Conservation (phyloP, 2,888 invertebrate species). For the Phania funesta region DNA sequence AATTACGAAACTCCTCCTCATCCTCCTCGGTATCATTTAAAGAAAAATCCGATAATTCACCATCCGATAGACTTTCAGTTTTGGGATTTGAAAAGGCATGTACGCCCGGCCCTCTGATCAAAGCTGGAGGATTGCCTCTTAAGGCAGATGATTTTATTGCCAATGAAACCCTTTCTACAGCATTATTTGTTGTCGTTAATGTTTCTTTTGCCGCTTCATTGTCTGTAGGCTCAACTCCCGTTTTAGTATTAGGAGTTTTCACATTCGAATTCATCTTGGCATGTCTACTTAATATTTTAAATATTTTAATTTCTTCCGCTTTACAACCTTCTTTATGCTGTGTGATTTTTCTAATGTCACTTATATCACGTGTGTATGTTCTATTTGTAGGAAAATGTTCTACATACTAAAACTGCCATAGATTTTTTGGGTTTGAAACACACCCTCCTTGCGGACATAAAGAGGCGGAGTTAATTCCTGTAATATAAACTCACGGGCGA, state of each 20-base stretch:
- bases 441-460: slow-evolving; percentile 37
- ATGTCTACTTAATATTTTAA: not conserved
- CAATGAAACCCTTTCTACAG: slow-evolving; percentile 6
- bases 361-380: slow-evolving; percentile 35
- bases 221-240: slow-evolving; percentile 42
- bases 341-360: slow-evolving; percentile 53
- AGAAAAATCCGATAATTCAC: slow-evolving; percentile 84
- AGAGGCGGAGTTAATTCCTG: slow-evolving; percentile 64
- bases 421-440: slow-evolving; percentile 2
- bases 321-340: slow-evolving; percentile 1
- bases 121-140: slow-evolving; percentile 62
- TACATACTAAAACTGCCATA: slow-evolving; percentile 20
- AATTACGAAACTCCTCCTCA: slow-evolving; percentile 79
- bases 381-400: slow-evolving; percentile 45
- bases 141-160: slow-evolving; percentile 52
- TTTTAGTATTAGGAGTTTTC: slow-evolving; percentile 20
- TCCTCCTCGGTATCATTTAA: slow-evolving; percentile 90
- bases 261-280: slow-evolving; percentile 32
- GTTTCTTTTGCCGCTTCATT: not conserved
- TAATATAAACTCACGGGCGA: slow-evolving; percentile 18
- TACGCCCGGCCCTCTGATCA: slow-evolving; percentile 38
- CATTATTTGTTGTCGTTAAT: not conserved
- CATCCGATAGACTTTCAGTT: slow-evolving; percentile 79
- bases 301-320: not conserved
- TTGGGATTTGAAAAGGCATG: slow-evolving; percentile 72